phyloP scores from a whole-genome alignment of 1,140 invertebrate species.

The Heterodera schachtii region DNA sequence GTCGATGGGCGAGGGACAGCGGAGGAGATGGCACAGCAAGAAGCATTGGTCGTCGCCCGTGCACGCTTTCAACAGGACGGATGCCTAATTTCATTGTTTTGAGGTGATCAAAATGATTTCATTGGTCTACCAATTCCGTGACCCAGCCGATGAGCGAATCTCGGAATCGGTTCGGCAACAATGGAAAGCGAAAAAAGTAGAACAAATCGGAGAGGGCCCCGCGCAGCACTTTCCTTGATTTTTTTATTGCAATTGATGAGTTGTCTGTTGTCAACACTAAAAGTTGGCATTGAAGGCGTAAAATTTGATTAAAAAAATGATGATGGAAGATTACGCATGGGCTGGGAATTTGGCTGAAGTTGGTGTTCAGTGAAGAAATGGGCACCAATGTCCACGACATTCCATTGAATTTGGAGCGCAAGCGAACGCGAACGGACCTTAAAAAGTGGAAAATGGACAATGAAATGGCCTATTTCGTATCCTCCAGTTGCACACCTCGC shows the following conservation, averaged over 20 bases:
- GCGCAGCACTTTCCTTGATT: conserved; percentile 21
- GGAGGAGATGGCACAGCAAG: conserved; percentile 46
- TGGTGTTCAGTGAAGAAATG: conserved; percentile 44
- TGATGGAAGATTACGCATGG: conserved; percentile 32
- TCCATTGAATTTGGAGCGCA: conserved; percentile 52
- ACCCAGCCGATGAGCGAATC: conserved; percentile 44
- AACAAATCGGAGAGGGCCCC: conserved; percentile 52
- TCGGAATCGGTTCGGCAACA: conserved; percentile 42
- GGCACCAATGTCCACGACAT: conserved; percentile 40
- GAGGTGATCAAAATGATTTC: too few relatives aligned
- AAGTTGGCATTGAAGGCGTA: not conserved
- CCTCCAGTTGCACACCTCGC: conserved; percentile 32
- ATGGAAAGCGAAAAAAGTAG: conserved; percentile 50
- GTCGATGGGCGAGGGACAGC: conserved; percentile 38
- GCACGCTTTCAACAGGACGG: conserved; percentile 44
- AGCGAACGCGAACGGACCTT: conserved; percentile 42
- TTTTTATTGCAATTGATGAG: not conserved
- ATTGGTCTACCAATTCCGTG: conserved; percentile 45
- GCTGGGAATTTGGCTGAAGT: conserved; percentile 23
- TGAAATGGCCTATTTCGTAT: too few relatives aligned
- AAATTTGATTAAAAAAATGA: not conserved
- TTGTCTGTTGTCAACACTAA: conserved; percentile 21
- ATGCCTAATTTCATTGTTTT: conserved; percentile 16
- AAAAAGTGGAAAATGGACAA: not conserved
- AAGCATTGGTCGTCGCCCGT: conserved; percentile 48